These are phyloP conservation scores for Alces alces DNA, from an alignment of 2,113 vertebrate species.

Conservation along the genomic window DNA sequence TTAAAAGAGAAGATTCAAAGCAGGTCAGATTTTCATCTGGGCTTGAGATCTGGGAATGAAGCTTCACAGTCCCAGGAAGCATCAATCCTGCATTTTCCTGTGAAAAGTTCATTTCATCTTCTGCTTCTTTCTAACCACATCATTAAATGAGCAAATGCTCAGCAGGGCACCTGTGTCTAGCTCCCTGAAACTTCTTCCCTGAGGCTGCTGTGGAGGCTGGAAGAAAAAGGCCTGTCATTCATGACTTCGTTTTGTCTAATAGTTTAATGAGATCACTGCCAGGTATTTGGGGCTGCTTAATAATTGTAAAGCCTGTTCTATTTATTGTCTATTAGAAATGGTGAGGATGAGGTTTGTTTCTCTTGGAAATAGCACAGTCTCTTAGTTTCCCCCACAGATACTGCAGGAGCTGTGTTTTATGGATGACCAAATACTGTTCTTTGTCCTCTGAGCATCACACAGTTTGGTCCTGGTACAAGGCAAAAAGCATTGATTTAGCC, in stretches of 20 bases:
- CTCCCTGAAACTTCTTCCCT: too few species aligned
- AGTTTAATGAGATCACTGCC: background rate
- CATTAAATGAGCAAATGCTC: background rate
- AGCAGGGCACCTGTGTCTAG: background rate
- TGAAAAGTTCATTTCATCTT: conserved; percentile 18
- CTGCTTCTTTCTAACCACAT: background rate
- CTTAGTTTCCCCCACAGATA: background rate
- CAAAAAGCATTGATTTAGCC: background rate
- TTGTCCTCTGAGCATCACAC: background rate
- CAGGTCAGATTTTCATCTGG: background rate
- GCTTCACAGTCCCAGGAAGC: background rate
- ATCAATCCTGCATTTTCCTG: background rate
- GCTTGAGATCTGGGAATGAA: background rate
- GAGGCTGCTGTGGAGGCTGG: rapidly evolving
- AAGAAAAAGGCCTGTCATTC: background rate
- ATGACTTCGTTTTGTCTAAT: background rate
- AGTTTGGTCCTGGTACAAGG: background rate
- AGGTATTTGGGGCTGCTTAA: background rate
- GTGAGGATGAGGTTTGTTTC: background rate
- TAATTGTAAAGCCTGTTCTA: background rate
- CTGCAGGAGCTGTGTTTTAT: background rate
- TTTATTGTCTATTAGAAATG: background rate
- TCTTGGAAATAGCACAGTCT: background rate
- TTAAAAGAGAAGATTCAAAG: background rate
- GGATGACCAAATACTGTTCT: background rate